phyloP scores from a whole-genome alignment of 2,888 invertebrate genomes.

The Nesidiocoris tenuis region DNA sequence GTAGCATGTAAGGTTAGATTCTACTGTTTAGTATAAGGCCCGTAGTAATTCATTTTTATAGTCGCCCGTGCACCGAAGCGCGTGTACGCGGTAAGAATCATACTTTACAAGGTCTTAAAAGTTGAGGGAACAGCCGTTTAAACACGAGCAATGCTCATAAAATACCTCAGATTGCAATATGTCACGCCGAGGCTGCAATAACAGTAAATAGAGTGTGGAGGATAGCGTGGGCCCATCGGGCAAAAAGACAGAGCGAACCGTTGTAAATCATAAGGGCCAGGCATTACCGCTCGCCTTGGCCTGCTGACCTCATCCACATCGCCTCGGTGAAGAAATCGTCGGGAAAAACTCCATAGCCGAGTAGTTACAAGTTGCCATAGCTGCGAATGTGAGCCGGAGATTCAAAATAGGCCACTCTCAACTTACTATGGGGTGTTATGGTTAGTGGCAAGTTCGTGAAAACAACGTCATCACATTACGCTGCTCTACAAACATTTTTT shows the following conservation, averaged over 20 bases:
- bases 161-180: conserved; percentile 40
- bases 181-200: conserved; percentile 36
- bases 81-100: conserved; percentile 2
- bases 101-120: conserved; percentile 38
- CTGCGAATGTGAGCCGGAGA: too few relatives aligned
- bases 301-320: neutral
- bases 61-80: neutral
- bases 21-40: neutral
- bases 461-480: too few relatives aligned
- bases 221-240: neutral
- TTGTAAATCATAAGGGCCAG: conserved; percentile 8
- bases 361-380: too few relatives aligned
- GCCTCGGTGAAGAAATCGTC: too few relatives aligned
- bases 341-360: too few relatives aligned
- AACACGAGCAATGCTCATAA: conserved; percentile 39
- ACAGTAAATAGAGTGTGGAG: conserved; percentile 39
- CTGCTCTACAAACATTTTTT: too few relatives aligned
- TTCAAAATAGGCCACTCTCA: too few relatives aligned
- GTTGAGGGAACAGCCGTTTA: conserved; percentile 38
- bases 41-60: neutral
- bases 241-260: neutral
- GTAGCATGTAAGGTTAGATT: neutral
- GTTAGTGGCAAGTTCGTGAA: too few relatives aligned
- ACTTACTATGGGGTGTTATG: too few relatives aligned
- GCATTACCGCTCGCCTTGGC: neutral